Percentiles rank a stretch among this genome's conserved stretches.
Evolutionary conservation across 2,888 invertebrate species (phyloP).

Genomic region (Meta bourneti): DNA sequence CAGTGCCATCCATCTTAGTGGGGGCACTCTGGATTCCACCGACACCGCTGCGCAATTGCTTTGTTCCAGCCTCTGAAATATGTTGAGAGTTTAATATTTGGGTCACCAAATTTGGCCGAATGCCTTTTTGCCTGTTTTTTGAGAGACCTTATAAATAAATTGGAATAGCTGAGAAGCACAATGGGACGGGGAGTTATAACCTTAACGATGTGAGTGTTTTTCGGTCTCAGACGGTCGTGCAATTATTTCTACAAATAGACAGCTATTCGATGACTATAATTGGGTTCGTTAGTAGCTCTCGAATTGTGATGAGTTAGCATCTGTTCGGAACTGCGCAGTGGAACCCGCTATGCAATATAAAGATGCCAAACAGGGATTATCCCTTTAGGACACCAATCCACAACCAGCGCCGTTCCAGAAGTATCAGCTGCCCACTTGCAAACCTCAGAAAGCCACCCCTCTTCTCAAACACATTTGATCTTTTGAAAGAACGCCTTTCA

Average conservation of each 20-base stretch:
- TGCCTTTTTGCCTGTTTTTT: not conserved
- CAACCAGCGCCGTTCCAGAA: not conserved
- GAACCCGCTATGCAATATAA: too few species aligned
- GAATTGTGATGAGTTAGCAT: not conserved
- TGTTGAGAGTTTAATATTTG: not conserved
- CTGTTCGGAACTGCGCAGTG: not conserved
- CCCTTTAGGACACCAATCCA: not conserved
- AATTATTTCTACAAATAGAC: not conserved
- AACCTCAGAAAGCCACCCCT: too few species aligned
- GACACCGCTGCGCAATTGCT: constrained; percentile 35
- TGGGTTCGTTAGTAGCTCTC: not conserved
- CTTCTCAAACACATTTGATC: too few species aligned
- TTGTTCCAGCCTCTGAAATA: constrained; percentile 6
- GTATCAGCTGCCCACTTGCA: not conserved
- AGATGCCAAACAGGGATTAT: not conserved
- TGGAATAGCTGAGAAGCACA: too few species aligned
- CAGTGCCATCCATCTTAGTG: constrained; percentile 66
- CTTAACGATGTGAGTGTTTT: not conserved
- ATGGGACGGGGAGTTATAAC: not conserved
- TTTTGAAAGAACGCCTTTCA: too few species aligned
- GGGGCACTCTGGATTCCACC: constrained; percentile 23
- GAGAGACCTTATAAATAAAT: not conserved
- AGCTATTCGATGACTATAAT: not conserved
- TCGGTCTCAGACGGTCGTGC: not conserved
- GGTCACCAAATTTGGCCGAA: not conserved